Base-by-base conservation (phyloP, 2,113 vertebrate genomes). In the Phalacrocorax brasilianus region DNA sequence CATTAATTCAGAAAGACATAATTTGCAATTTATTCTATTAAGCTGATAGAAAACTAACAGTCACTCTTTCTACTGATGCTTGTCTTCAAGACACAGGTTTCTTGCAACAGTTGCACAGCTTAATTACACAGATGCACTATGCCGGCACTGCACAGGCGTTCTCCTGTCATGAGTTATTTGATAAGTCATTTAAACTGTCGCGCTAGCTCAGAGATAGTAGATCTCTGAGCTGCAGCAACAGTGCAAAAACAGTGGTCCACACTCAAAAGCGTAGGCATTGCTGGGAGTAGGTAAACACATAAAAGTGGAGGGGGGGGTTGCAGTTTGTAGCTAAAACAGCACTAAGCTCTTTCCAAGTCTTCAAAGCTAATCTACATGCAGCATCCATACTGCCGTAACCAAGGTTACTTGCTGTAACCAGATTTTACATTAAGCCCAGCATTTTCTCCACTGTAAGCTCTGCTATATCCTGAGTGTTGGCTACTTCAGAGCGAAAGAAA, bases 291-390 rank as follows among this genome's bases (percentile, higher is more conserved):
- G 8, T 1, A 6, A 59, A 9, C 65, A 52, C 27, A 33, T 0
- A 33, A 0, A 8, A 15, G 8, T 0, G 4, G 0, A 14, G 19
- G 5, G 0, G 0, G 16, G 19, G 6, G 0, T 0, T 58, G 7
- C 42, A 47, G 26, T 17, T 35, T 3, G 28, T 2, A 42, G 38
- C 13, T 32, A 21, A 38, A 70, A 7, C 77, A 68, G 35, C 21
- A 78, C 62, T 11, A 20, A 33, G 10, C 11, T 45, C 8, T 6
- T 8, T 3, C n/a, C 14, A 32, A 72, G n/a, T 50, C 71, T 28
- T 15, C 44, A 30, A 42, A 62, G 67, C 62, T 35, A 12, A 80
- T 12, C 30, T 14, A 18, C 12, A 12, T 0, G 3, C 40, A 82
- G 65, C 58, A 22, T 2, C 52, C 35, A 14, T 8, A 8, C 65